Conservation (phyloP, 2,113 vertebrate species). For the Elephas maximus region DNA sequence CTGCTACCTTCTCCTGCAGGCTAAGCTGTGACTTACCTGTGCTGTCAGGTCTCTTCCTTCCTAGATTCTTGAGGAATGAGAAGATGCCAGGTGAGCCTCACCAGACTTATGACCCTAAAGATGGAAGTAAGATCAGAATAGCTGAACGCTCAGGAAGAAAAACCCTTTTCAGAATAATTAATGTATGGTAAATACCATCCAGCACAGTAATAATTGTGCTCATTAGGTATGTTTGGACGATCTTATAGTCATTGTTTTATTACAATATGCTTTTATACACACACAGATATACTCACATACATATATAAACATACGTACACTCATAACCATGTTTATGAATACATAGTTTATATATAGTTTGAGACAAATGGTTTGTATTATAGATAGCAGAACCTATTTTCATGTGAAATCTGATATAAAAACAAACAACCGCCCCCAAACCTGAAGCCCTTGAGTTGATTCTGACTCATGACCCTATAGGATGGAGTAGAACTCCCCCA, state of each 20-base stretch:
- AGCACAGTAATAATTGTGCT: neutral
- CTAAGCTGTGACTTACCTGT: neutral
- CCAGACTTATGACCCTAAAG: fast-evolving
- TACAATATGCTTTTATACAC: neutral
- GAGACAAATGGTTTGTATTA: neutral
- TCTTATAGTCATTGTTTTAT: neutral
- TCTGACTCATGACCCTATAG: no score
- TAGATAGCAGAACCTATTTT: neutral
- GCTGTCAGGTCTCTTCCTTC: no score
- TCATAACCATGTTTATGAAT: no score
- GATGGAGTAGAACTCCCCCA: no score
- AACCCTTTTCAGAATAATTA: neutral
- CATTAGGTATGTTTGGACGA: neutral
- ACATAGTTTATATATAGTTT: no score
- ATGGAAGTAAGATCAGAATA: neutral
- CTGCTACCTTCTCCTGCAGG: neutral
- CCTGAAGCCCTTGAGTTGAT: no score
- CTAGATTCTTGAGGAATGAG: neutral
- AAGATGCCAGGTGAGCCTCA: neutral
- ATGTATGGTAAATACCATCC: fast-evolving
- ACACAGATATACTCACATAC: no score
- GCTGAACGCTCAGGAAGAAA: neutral
- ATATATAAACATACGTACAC: neutral
- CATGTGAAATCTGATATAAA: neutral
- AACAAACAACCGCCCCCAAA: no score